Conservation (phyloP, 2,113 vertebrate genomes). For the Irena cyanogastra region DNA sequence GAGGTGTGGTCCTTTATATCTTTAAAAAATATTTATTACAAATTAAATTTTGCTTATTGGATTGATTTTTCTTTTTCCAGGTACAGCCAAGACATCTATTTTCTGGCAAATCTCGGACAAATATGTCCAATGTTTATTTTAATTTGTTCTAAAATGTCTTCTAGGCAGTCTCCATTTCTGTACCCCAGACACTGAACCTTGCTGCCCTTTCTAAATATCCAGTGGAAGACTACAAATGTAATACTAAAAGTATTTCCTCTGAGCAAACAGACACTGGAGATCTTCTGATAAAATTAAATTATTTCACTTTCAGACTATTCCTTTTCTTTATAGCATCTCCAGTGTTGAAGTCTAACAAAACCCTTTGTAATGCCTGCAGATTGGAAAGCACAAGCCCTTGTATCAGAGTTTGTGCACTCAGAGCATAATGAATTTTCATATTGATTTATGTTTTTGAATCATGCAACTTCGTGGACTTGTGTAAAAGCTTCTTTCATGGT, state of each 20-base stretch:
- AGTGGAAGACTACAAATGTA: background rate
- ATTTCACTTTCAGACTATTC: background rate
- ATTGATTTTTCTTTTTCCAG: background rate
- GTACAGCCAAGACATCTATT: background rate
- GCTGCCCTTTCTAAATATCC: background rate
- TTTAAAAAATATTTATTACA: background rate
- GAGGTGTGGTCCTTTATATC: slow-evolving; percentile 76
- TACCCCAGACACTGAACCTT: background rate
- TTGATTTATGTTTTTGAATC: background rate
- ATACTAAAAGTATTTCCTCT: slow-evolving; percentile 29
- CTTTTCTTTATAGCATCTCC: background rate
- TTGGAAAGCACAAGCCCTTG: background rate
- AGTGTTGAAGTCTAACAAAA: background rate
- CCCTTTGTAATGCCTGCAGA: background rate
- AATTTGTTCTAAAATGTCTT: background rate
- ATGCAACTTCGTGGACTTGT: background rate
- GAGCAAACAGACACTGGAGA: background rate
- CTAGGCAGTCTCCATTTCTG: background rate
- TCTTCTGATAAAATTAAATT: background rate
- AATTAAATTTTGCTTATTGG: background rate
- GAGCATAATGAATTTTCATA: background rate
- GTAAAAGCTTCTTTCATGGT: background rate
- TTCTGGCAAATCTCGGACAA: background rate
- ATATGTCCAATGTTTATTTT: background rate
- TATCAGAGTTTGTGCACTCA: background rate